phyloP scores from a whole-genome alignment of 1,140 invertebrate species.

The Goniozus legneri region DNA sequence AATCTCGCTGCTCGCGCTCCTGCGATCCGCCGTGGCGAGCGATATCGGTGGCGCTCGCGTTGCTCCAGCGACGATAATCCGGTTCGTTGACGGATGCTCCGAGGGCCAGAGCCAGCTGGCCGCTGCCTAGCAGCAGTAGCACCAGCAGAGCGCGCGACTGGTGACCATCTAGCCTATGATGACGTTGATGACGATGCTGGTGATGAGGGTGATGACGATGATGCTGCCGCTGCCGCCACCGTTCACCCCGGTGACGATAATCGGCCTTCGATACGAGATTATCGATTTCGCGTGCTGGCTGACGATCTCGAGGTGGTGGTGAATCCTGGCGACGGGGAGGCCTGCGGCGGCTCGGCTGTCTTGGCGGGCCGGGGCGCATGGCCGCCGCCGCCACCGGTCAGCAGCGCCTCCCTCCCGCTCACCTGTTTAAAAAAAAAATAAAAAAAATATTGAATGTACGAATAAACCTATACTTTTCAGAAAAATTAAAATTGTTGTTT shows the following conservation, averaged over 20 bases:
- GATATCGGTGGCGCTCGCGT: constrained; percentile 9
- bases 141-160: constrained; percentile 43
- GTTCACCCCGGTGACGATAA: constrained; percentile 24
- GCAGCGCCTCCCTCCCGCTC: constrained; percentile 60
- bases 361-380: constrained; percentile 52
- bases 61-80: constrained; percentile 6
- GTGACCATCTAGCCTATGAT: constrained; percentile 34
- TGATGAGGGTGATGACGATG: constrained; percentile 17
- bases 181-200: constrained; percentile 6
- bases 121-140: constrained; percentile 54
- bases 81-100: constrained; percentile 19
- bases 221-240: constrained; percentile 23
- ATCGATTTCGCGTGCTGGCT: constrained; percentile 14
- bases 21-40: no score
- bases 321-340: constrained; percentile 45
- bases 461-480: no score
- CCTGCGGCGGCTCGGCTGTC: constrained; percentile 48
- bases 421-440: no score
- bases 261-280: no score
- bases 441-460: no score
- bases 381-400: constrained; percentile 60
- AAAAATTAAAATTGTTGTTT: no score
- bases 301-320: constrained; percentile 20
- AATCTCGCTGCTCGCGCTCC: no score
- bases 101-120: constrained; percentile 27